Conservation (phyloP, 2,888 invertebrate genomes). For the Meiosimyza platycephala region DNA sequence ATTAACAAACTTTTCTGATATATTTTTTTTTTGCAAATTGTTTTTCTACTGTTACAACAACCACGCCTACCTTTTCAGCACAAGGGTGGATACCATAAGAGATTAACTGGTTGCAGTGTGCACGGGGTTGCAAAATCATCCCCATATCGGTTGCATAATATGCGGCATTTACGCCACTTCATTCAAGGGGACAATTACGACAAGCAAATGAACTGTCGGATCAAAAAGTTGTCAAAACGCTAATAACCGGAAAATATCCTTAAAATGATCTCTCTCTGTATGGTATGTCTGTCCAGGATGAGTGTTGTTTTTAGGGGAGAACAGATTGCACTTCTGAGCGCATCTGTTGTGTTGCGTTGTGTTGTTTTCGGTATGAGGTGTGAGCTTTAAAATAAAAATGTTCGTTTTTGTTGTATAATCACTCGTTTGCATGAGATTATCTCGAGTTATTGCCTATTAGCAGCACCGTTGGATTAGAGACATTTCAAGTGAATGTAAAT, state of each 20-base stretch:
- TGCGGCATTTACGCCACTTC: not conserved
- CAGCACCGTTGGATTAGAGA: constrained; percentile 16
- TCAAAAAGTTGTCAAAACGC: constrained; percentile 49
- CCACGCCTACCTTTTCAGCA: too few species aligned
- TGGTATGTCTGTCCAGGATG: too few species aligned
- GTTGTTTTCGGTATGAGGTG: constrained; percentile 14
- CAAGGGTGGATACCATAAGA: constrained; percentile 1
- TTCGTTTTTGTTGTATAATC: not conserved
- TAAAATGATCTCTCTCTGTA: constrained; percentile 44
- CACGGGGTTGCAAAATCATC: constrained; percentile 9
- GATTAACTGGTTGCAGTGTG: not conserved
- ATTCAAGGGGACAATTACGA: constrained; percentile 4
- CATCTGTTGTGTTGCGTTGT: constrained; percentile 25
- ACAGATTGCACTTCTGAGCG: constrained; percentile 14
- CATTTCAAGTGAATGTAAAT: constrained; percentile 1
- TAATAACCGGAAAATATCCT: constrained; percentile 60
- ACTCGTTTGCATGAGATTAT: constrained; percentile 34
- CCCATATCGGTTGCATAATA: not conserved
- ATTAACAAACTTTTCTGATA: not conserved
- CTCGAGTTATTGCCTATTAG: constrained; percentile 13
- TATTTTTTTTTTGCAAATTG: too few species aligned
- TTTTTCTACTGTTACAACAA: too few species aligned
- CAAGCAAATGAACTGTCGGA: constrained; percentile 37
- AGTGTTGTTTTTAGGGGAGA: too few species aligned
- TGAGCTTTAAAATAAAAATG: constrained; percentile 3